phyloP scores from a whole-genome alignment of 2,797 vertebrate species.

The Tamandua tetradactyla region DNA sequence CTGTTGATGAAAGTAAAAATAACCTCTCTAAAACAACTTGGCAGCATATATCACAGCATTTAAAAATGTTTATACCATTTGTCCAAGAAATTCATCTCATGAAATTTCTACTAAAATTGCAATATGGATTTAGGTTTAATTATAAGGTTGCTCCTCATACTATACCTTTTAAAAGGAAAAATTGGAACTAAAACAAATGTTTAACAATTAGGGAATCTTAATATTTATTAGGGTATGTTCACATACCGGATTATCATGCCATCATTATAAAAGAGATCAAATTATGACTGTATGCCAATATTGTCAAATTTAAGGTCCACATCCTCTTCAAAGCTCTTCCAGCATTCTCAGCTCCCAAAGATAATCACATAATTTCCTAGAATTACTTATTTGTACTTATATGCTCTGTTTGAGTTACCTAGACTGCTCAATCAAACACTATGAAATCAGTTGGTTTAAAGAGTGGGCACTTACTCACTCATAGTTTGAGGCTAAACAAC shows the following conservation, averaged over 20 bases:
- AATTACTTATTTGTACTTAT: neutral
- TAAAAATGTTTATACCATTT: neutral
- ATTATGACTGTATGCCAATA: neutral
- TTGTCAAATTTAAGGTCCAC: neutral
- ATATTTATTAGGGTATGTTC: neutral
- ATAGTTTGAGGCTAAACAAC: too few relatives aligned
- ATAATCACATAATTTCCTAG: neutral
- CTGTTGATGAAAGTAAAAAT: neutral
- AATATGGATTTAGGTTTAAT: too few relatives aligned
- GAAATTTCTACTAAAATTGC: neutral
- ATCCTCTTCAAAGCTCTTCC: neutral
- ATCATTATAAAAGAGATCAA: neutral
- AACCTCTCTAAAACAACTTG: neutral
- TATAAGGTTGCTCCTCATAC: neutral
- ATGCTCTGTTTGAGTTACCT: neutral
- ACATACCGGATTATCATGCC: neutral
- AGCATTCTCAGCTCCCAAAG: neutral
- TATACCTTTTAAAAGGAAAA: neutral
- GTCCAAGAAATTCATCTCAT: neutral
- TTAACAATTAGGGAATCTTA: neutral
- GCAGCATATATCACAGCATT: neutral
- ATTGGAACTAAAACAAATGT: neutral
- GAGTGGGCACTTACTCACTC: too few relatives aligned
- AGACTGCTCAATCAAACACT: too few relatives aligned
- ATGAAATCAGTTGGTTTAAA: too few relatives aligned